Evolutionary conservation across 2,113 vertebrate genomes (phyloP).

Genomic region (Eulacestoma nigropectus): DNA sequence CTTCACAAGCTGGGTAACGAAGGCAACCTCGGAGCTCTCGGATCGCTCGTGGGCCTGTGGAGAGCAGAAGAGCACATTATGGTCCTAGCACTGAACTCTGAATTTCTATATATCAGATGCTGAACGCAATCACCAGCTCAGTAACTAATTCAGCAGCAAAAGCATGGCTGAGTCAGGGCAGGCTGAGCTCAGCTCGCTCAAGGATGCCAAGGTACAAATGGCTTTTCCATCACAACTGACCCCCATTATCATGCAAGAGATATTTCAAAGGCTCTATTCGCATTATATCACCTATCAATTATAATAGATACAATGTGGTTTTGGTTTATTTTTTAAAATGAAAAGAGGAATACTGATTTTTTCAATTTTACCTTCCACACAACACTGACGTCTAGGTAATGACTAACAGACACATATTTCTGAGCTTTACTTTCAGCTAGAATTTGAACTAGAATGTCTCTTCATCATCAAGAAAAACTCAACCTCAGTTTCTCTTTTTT

Average conservation of each 20-base stretch:
- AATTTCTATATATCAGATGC: neutral
- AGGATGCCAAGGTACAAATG: neutral
- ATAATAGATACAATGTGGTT: neutral
- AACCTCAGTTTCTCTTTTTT: neutral
- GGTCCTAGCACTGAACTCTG: neutral
- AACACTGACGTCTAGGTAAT: neutral
- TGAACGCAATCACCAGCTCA: neutral
- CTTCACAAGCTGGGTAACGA: slow-evolving; percentile 91
- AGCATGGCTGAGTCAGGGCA: neutral
- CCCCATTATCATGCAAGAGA: neutral
- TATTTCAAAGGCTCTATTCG: neutral
- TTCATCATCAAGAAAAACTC: neutral
- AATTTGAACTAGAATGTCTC: neutral
- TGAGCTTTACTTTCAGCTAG: neutral
- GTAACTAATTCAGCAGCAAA: neutral
- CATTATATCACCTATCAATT: neutral
- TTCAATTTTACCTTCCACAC: neutral
- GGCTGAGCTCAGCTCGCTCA: neutral
- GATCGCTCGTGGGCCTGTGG: slow-evolving; percentile 91
- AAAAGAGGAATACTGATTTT: neutral
- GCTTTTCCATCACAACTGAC: neutral
- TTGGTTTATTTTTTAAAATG: neutral
- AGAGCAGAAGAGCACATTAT: neutral
- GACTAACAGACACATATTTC: neutral
- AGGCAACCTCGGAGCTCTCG: slow-evolving; percentile 90